Base-by-base conservation (phyloP, 1,140 invertebrate genomes). In the Hypothenemus hampei region DNA sequence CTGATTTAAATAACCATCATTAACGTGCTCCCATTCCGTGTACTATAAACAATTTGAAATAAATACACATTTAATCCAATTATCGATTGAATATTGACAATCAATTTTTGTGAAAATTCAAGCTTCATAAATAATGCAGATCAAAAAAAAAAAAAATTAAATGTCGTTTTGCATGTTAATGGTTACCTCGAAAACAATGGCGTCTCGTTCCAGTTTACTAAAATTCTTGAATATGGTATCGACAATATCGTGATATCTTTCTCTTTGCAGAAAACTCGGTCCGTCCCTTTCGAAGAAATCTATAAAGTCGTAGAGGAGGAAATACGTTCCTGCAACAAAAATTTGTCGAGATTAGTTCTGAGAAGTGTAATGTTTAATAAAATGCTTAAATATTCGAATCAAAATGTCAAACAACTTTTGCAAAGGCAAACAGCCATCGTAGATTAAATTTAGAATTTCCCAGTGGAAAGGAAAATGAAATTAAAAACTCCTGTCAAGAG, bases 291-390 rank as follows among this genome's bases (percentile, higher is more conserved):
- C 86, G 63, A 93, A 92, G 72, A 87, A 87, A 69, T 90, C 87
- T 62, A 91, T 85, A 72, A 91, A 93, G 72, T 93, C 89, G 78
- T 93, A 93, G 22, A 93, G 77, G 63, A 93, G 81, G 72, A 93
- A 93, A 73, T 91, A 92, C 2, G 89, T 92, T 58, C 89, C 89
- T 93, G 83, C 68, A 68, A 69, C 59, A 65, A 39, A n/a, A 39
- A 10, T 39, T 39, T 16, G 19, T 16, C 3, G 36, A 8, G 36
- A 39, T 39, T 39, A 15, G 13, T 39, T 10, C 36, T 39, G 36
- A 39, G 18, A 39, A 18, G 18, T 15, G n/a, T 4, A 39, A 15
- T 39, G 13, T 39, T 39, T 16, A 39, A 15, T 39, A n/a, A 18
- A 39, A 10, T 3, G 10, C 10, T 39, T 18, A 39, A 39, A 39